These are phyloP conservation scores for Hanleya hanleyi DNA, from an alignment of 2,888 invertebrate genomes.

Conservation along the genomic window DNA sequence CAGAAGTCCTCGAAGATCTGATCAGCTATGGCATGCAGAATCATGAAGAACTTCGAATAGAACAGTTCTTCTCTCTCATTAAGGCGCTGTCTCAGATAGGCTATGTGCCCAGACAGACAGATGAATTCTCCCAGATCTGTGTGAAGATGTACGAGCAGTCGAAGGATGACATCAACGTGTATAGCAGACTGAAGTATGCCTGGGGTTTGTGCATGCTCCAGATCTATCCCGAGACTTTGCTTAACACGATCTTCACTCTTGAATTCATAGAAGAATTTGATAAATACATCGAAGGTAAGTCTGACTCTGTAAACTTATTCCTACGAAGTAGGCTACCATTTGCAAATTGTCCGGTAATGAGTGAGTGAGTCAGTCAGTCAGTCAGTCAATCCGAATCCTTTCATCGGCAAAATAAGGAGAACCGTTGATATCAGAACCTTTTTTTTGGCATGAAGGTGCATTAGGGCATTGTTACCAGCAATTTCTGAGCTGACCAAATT, in stretches of 20 bases:
- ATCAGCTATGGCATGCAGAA: conserved; percentile 16
- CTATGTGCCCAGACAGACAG: conserved; percentile 25
- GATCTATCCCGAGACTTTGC: conserved; percentile 38
- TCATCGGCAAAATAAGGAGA: no score
- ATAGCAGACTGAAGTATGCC: conserved; percentile 20
- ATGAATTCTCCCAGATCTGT: conserved; percentile 9
- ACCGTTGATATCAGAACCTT: no score
- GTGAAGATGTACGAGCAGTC: conserved; percentile 11
- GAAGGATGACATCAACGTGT: conserved; percentile 12
- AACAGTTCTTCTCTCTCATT: conserved; percentile 6
- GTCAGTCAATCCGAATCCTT: no score
- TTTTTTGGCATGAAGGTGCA: no score
- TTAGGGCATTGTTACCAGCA: no score
- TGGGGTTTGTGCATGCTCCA: conserved; percentile 34
- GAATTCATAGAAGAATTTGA: conserved; percentile 43
- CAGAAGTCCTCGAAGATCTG: conserved; percentile 36
- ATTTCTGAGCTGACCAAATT: no score
- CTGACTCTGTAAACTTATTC: neutral
- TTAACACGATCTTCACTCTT: conserved; percentile 40
- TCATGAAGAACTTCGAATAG: neutral
- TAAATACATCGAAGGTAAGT: conserved; percentile 37
- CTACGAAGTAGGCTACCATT: neutral
- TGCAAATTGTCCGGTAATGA: no score
- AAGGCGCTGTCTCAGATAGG: conserved; percentile 20
- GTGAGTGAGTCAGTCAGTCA: no score